Percentiles rank a stretch among this genome's conserved stretches.
phyloP scores from a whole-genome alignment of 2,797 vertebrate species.

The Anguilla megastoma region DNA sequence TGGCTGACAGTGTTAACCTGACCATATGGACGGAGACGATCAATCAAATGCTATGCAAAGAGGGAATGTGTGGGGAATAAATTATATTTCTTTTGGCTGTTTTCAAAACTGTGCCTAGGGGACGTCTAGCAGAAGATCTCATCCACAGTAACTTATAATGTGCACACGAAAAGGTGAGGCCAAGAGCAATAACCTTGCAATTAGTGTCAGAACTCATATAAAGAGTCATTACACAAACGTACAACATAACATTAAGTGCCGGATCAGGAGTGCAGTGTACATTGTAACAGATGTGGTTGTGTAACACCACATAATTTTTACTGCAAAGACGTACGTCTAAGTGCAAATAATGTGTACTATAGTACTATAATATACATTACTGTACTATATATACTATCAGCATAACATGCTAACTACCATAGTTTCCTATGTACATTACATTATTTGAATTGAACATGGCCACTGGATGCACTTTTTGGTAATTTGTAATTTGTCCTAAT shows the following conservation, averaged over 20 bases:
- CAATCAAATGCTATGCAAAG: background rate
- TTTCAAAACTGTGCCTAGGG: background rate
- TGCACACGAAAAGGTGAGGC: background rate
- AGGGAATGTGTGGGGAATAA: background rate
- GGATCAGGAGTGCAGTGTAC: background rate
- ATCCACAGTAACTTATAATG: background rate
- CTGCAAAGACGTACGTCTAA: too few species aligned
- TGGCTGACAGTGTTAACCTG: background rate
- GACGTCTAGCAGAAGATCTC: background rate
- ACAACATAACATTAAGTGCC: background rate
- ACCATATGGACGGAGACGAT: background rate
- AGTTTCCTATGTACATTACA: too few species aligned
- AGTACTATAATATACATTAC: too few species aligned
- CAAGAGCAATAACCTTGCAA: background rate
- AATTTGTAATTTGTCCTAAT: too few species aligned
- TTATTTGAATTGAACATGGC: too few species aligned
- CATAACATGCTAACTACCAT: too few species aligned
- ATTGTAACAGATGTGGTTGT: too few species aligned
- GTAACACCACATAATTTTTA: too few species aligned
- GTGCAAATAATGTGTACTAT: too few species aligned
- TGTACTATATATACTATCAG: too few species aligned
- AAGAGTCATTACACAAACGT: background rate
- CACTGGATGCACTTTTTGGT: too few species aligned
- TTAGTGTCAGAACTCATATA: background rate
- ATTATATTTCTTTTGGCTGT: background rate